Conservation (phyloP, 2,113 vertebrate genomes). For the Patagioenas fasciata region DNA sequence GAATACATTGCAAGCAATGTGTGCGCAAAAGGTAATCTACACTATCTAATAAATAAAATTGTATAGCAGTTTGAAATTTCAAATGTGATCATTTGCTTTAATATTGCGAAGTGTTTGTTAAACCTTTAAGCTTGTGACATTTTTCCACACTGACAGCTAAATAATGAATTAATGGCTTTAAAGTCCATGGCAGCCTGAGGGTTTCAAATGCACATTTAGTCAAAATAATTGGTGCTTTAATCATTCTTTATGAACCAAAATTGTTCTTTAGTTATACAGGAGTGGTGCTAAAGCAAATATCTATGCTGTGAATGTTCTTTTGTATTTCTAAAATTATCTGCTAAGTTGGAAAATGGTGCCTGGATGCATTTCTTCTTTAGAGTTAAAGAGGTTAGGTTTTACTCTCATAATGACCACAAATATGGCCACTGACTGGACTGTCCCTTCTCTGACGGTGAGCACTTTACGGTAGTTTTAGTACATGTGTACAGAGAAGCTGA, state of each 20-base stretch:
- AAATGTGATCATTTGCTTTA: conserved; percentile 53
- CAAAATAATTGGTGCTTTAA: conserved; percentile 68
- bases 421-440: not conserved
- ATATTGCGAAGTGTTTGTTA: conserved; percentile 42
- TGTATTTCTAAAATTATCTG: conserved; percentile 5
- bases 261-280: conserved; percentile 22
- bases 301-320: conserved; percentile 1
- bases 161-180: conserved; percentile 67
- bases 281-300: conserved; percentile 34
- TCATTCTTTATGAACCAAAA: conserved; percentile 63
- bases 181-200: conserved; percentile 55
- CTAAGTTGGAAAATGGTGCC: not conserved
- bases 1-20: conserved; percentile 31
- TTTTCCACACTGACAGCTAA: conserved; percentile 61
- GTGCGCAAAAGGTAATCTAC: conserved; percentile 45
- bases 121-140: conserved; percentile 61
- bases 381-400: not conserved
- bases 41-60: conserved; percentile 62
- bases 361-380: not conserved
- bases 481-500: not conserved
- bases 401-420: not conserved
- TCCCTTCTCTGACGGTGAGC: not conserved
- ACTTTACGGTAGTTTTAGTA: not conserved
- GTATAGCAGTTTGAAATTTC: conserved; percentile 35
- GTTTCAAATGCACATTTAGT: conserved; percentile 59